A percentile compares a stretch with the other conserved stretches of the same genome.
These are phyloP conservation scores for Cynopterus brachyotis DNA, from an alignment of 2,113 vertebrate species.

Conservation along the genomic window DNA sequence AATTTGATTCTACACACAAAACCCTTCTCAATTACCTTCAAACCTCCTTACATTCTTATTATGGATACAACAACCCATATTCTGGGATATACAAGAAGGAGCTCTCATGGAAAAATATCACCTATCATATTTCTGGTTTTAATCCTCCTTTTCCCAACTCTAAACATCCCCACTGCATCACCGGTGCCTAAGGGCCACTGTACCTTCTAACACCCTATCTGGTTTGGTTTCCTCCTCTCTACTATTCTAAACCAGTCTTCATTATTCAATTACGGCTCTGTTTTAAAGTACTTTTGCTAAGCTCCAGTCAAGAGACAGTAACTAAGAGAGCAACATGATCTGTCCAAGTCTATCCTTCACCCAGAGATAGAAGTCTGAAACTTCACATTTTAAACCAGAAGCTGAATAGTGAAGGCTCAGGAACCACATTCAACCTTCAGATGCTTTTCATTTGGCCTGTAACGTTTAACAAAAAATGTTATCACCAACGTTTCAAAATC, in stretches of 20 bases:
- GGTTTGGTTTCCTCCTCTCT: background rate
- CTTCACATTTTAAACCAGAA: conserved; percentile 23
- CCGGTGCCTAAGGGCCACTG: background rate
- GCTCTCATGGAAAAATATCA: background rate
- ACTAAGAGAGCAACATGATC: background rate
- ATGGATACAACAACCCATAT: background rate
- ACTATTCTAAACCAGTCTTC: background rate
- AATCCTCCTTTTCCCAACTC: background rate
- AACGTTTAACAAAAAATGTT: background rate
- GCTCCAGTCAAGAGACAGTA: background rate
- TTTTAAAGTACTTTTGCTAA: background rate
- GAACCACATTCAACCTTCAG: background rate
- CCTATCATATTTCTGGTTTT: background rate
- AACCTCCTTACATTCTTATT: background rate
- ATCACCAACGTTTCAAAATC: background rate
- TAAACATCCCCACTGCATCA: background rate
- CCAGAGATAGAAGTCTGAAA: background rate
- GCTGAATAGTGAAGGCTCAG: background rate
- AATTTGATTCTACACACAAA: background rate
- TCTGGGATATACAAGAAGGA: background rate
- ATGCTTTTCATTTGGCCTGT: background rate
- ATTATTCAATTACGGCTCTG: background rate
- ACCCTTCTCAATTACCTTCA: background rate
- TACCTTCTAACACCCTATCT: background rate
- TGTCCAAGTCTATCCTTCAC: background rate